Base-by-base conservation (phyloP, 2,113 vertebrate species). In the Peucedramus taeniatus region DNA sequence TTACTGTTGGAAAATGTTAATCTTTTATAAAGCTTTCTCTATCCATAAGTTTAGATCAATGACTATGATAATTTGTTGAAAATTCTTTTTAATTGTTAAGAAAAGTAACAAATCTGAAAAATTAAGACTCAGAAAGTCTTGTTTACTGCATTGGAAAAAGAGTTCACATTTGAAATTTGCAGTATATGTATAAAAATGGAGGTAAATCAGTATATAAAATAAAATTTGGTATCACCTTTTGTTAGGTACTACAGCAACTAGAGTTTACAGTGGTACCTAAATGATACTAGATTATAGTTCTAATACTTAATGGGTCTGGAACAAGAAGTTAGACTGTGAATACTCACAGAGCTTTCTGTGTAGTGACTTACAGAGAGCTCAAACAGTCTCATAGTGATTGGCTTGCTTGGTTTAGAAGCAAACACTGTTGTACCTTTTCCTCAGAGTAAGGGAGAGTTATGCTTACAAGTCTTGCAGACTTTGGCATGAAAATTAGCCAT, bases 81-180 rank as follows among this genome's bases (percentile, higher is more conserved):
- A 40, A 78, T 47, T 78, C 9, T 65, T 89, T 61, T 35, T 83
- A 30, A 47, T 86, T 61, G 7, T 83, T 50, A 64, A 77, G 37
- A 71, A 75, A 86, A 83, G 82, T 87, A 90, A 77, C 66, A 76
- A 71, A 96, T 80, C 51, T 87, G 61, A 93, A 86, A 89, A 93
- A 79, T n/a, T 91, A 75, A 95, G 95, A 87, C 87, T 83, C 22
- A 72, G 69, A 95, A 95, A 51, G 39, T 20, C 5, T 42, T 66
- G 45, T 81, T 85, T 83, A 63, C 24, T 94, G 57, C 49, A 45
- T 56, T 71, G 57, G 30, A 28, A 84, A 89, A 75, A 75, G 17
- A 59, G 28, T 54, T 89, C 65, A 19, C 28, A 40, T 82, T 88
- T 51, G 42, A 77, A 65, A 72, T 50, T 84, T 61, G 37, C 7